phyloP scores from a whole-genome alignment of 2,113 vertebrate species.

The Synchiropus splendidus region DNA sequence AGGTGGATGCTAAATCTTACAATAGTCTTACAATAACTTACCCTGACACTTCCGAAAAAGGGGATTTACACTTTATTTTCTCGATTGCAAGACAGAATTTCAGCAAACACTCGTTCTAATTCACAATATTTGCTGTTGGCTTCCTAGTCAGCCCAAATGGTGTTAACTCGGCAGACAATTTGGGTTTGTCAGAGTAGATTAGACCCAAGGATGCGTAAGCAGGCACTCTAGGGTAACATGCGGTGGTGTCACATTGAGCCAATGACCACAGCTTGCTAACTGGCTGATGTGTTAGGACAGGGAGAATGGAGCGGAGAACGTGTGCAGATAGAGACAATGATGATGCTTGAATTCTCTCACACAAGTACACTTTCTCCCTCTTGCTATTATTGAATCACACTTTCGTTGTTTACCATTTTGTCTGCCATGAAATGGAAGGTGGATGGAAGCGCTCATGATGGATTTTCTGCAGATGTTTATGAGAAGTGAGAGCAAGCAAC shows the following conservation, averaged over 20 bases:
- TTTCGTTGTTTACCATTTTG: slow-evolving; percentile 1
- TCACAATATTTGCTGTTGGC: slow-evolving; percentile 23
- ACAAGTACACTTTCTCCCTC: slow-evolving; percentile 19
- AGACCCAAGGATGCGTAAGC: slow-evolving; percentile 42
- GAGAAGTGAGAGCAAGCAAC: too few relatives aligned
- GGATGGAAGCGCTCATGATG: too few relatives aligned
- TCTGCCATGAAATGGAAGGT: too few relatives aligned
- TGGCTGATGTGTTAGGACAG: slow-evolving; percentile 35
- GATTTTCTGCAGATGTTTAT: too few relatives aligned
- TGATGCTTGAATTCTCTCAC: slow-evolving; percentile 39
- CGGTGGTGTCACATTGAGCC: slow-evolving; percentile 33
- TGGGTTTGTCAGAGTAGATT: slow-evolving; percentile 56
- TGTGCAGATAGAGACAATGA: slow-evolving; percentile 31
- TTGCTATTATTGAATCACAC: slow-evolving; percentile 14
- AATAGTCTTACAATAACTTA: too few relatives aligned
- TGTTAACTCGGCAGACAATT: slow-evolving; percentile 46
- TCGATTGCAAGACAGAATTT: too few relatives aligned
- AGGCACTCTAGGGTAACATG: slow-evolving; percentile 44
- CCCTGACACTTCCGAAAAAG: too few relatives aligned
- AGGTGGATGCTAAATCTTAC: too few relatives aligned
- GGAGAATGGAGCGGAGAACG: slow-evolving; percentile 34
- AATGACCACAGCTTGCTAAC: slow-evolving; percentile 36
- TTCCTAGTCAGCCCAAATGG: slow-evolving; percentile 44
- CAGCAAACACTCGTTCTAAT: too few relatives aligned
- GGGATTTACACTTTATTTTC: too few relatives aligned